These are phyloP conservation scores for Archilochus colubris DNA, from an alignment of 2,113 vertebrate species.

Conservation along the genomic window DNA sequence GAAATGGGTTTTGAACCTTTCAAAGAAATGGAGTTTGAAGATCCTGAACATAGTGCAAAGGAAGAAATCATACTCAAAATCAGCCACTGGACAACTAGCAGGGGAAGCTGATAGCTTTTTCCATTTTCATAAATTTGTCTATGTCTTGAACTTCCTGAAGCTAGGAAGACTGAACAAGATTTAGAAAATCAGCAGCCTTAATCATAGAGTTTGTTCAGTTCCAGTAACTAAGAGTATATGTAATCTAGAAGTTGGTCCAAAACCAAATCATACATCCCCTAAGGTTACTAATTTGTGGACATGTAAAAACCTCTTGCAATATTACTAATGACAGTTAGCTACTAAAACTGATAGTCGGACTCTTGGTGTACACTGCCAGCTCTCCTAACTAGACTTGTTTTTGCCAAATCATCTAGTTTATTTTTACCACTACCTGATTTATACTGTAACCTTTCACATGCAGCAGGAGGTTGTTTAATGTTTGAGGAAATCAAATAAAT, in stretches of 20 bases:
- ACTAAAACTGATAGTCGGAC: background rate
- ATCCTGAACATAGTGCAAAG: background rate
- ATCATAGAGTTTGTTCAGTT: background rate
- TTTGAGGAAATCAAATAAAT: background rate
- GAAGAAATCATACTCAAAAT: background rate
- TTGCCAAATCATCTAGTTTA: background rate
- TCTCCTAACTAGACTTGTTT: background rate
- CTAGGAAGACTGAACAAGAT: fast-evolving
- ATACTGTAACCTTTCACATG: background rate
- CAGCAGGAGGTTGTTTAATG: background rate
- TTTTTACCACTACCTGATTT: background rate
- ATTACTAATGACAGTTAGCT: background rate
- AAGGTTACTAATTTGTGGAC: background rate
- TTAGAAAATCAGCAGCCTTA: background rate
- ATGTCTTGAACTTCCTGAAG: background rate
- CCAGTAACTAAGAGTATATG: background rate
- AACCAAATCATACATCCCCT: background rate
- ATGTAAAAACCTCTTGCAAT: background rate
- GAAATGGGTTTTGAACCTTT: background rate
- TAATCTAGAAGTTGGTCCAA: background rate
- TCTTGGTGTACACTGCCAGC: fast-evolving
- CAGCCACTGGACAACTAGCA: background rate
- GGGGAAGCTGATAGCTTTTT: background rate
- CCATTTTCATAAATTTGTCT: background rate
- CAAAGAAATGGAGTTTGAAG: background rate